Evolutionary conservation across 2,113 vertebrate genomes (phyloP).

Genomic region (Coreoperca whiteheadi): DNA sequence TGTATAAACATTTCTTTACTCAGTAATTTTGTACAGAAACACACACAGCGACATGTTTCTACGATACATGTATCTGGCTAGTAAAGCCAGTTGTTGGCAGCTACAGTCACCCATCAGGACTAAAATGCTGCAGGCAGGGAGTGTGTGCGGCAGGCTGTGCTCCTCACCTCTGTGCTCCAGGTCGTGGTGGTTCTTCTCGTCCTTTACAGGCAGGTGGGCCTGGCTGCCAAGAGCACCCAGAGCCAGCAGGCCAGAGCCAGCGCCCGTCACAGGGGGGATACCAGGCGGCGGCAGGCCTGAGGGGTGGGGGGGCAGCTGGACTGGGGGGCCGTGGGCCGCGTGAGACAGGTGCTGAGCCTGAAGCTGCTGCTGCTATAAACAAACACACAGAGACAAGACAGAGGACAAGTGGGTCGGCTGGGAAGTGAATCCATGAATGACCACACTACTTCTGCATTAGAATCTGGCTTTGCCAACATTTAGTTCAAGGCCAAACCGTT

Average conservation of each 20-base stretch:
- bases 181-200: conserved; percentile 97
- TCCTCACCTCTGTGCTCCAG: conserved; percentile 95
- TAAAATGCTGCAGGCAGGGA: conserved; percentile 14
- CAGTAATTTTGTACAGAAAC: conserved; percentile 17
- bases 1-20: neutral
- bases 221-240: conserved; percentile 94
- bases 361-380: conserved; percentile 96
- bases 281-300: conserved; percentile 94
- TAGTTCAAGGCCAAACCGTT: conserved; percentile 64
- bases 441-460: conserved; percentile 39
- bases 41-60: conserved; percentile 1
- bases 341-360: conserved; percentile 98
- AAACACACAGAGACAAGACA: conserved; percentile 72
- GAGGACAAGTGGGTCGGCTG: conserved; percentile 82
- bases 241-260: conserved; percentile 91
- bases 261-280: conserved; percentile 88
- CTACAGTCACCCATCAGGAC: neutral
- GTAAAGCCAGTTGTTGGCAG: conserved; percentile 32
- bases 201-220: conserved; percentile 94
- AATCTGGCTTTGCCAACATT: conserved; percentile 45
- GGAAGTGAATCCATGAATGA: conserved; percentile 71
- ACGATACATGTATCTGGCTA: conserved; percentile 17
- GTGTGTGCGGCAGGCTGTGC: conserved; percentile 40
- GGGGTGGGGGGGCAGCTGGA: conserved; percentile 94
- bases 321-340: conserved; percentile 92